These are phyloP conservation scores for Panonychus citri DNA, from an alignment of 1,140 invertebrate species.

Conservation along the genomic window DNA sequence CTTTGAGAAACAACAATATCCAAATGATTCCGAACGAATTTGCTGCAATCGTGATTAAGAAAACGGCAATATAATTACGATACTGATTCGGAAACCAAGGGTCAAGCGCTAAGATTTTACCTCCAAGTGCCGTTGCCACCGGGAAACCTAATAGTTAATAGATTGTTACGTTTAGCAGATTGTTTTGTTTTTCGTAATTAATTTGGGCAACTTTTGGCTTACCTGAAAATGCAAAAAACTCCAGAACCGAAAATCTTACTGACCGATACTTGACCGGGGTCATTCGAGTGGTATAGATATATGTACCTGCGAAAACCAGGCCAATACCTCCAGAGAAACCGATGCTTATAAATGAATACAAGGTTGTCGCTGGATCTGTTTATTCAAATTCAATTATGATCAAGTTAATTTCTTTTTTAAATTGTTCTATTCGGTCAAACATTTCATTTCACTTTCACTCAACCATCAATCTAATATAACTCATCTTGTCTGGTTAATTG, in stretches of 20 bases:
- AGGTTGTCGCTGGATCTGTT: background rate
- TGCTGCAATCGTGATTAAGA: background rate
- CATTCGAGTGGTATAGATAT: background rate
- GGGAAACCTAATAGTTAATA: background rate
- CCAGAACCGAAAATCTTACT: slow-evolving; percentile 4
- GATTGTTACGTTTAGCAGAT: background rate
- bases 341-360: background rate
- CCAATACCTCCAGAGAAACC: background rate
- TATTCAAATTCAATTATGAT: background rate
- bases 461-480: too few species aligned
- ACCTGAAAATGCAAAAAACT: slow-evolving; percentile 6
- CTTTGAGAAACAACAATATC: background rate
- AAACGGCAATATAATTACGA: background rate
- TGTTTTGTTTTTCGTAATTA: background rate
- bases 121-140: background rate
- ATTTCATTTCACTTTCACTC: too few species aligned
- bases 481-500: too few species aligned
- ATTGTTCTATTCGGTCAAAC: too few species aligned
- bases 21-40: background rate
- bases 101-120: background rate
- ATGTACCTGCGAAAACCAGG: background rate
- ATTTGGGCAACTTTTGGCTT: background rate
- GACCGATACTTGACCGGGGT: background rate
- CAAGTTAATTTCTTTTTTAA: too few species aligned
- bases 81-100: background rate